phyloP scores from a whole-genome alignment of 2,888 invertebrate genomes.

The Ectemnius lituratus region DNA sequence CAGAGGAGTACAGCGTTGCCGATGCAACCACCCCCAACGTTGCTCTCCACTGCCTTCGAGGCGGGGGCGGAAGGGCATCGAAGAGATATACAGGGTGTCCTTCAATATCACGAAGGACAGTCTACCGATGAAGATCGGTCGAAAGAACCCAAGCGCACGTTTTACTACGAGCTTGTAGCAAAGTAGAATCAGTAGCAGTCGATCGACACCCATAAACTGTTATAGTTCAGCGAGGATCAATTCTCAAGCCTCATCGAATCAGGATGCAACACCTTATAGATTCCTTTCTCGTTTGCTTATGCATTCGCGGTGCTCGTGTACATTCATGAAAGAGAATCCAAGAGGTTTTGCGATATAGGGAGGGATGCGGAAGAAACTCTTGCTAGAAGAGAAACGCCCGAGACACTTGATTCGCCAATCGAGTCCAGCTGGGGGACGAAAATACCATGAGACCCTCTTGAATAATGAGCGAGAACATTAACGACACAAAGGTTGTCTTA shows the following conservation, averaged over 20 bases:
- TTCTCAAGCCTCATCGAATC: constrained; percentile 8
- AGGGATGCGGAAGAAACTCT: constrained; percentile 15
- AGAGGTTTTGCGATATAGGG: constrained; percentile 31
- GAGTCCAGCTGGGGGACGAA: no score
- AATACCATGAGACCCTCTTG: no score
- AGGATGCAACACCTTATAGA: constrained; percentile 41
- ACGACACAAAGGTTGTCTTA: not conserved
- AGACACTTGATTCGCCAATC: no score
- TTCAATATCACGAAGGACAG: not conserved
- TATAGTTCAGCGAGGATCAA: not conserved
- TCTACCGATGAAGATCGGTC: no score
- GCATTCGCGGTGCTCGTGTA: constrained; percentile 42
- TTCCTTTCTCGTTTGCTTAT: constrained; percentile 44
- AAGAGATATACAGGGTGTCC: constrained; percentile 53
- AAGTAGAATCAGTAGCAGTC: no score
- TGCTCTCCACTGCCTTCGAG: constrained; percentile 33
- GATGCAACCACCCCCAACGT: constrained; percentile 64
- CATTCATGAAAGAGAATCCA: constrained; percentile 51
- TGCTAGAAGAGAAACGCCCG: constrained; percentile 14
- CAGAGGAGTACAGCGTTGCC: constrained; percentile 65
- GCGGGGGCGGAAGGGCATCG: constrained; percentile 63
- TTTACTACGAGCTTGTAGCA: no score
- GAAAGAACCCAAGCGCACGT: no score
- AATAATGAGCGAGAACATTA: not conserved
- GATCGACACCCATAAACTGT: not conserved